Conservation (phyloP, 2,797 vertebrate genomes). For the Molossus alvarezi region DNA sequence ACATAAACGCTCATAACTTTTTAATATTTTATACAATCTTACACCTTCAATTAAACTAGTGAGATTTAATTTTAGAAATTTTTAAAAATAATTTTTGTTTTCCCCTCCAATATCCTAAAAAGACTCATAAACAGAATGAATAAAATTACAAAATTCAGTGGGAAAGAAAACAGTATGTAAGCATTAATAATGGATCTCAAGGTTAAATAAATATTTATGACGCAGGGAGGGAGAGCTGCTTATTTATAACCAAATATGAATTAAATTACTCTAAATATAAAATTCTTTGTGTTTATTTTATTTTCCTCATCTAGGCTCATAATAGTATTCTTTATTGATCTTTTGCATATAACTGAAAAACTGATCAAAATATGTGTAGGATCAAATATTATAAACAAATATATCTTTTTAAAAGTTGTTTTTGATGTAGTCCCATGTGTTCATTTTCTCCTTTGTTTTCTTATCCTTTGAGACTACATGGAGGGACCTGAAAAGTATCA, state of each 20-base stretch:
- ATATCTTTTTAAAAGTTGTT: conserved; percentile 19
- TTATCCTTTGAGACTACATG: no score
- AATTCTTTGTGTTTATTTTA: conserved; percentile 39
- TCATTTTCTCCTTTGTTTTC: no score
- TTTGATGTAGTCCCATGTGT: neutral
- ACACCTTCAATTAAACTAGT: conserved; percentile 29
- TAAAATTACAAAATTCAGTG: conserved; percentile 11
- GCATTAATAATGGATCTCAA: neutral
- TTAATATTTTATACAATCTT: neutral
- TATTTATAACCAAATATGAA: conserved; percentile 53
- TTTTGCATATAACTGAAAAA: conserved; percentile 53
- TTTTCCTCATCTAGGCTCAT: conserved; percentile 11
- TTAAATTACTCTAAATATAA: conserved; percentile 36
- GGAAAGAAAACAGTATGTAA: conserved; percentile 9
- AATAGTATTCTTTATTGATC: conserved; percentile 36
- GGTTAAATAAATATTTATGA: conserved; percentile 35
- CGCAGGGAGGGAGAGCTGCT: conserved; percentile 17
- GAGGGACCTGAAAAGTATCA: no score
- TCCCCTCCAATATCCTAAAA: neutral
- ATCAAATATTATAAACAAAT: conserved; percentile 39
- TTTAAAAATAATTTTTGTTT: neutral
- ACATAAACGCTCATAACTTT: neutral
- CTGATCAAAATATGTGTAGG: conserved; percentile 8
- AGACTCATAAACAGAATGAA: neutral
- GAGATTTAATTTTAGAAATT: conserved; percentile 21